Percentiles rank a stretch among this genome's conserved stretches.
phyloP scores from a whole-genome alignment of 1,140 invertebrate species.

The Panulirus ornatus region DNA sequence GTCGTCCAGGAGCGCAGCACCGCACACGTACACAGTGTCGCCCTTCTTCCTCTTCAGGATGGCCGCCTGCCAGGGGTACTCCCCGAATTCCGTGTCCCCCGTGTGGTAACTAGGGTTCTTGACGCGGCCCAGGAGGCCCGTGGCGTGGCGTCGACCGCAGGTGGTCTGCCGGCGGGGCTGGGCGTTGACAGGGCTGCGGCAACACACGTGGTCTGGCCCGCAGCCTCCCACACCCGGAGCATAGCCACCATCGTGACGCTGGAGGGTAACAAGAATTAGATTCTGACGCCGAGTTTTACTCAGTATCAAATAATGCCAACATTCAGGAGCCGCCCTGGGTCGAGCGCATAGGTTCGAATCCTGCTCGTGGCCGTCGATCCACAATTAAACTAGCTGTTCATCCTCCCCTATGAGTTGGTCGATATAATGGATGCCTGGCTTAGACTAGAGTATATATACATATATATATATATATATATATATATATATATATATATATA shows the following conservation, averaged over 20 bases:
- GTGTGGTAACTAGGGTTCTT: constrained; percentile 72
- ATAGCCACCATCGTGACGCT: constrained; percentile 64
- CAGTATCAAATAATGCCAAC: too few relatives aligned
- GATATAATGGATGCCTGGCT: too few relatives aligned
- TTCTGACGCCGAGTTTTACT: too few relatives aligned
- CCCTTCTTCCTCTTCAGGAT: constrained; percentile 93
- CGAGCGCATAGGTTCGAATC: too few relatives aligned
- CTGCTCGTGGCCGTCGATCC: too few relatives aligned
- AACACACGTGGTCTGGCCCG: constrained; percentile 62
- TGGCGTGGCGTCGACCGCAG: constrained; percentile 50
- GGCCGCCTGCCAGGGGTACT: constrained; percentile 95
- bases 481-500: too few relatives aligned
- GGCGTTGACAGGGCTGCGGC: constrained; percentile 47
- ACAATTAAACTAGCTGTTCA: too few relatives aligned
- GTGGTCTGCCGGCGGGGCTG: neutral
- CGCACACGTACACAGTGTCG: constrained; percentile 94
- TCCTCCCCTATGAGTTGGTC: too few relatives aligned
- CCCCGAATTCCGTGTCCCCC: constrained; percentile 79
- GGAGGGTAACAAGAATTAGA: too few relatives aligned
- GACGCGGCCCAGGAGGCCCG: constrained; percentile 61
- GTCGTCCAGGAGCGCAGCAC: constrained; percentile 90
- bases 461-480: too few relatives aligned
- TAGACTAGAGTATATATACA: too few relatives aligned
- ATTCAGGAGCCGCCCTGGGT: too few relatives aligned
- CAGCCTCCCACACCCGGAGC: constrained; percentile 51